Evolutionary conservation across 2,113 vertebrate species (phyloP), one percentile per base, ranked within the genome.

Genomic region (Megaceryle maxima): DNA sequence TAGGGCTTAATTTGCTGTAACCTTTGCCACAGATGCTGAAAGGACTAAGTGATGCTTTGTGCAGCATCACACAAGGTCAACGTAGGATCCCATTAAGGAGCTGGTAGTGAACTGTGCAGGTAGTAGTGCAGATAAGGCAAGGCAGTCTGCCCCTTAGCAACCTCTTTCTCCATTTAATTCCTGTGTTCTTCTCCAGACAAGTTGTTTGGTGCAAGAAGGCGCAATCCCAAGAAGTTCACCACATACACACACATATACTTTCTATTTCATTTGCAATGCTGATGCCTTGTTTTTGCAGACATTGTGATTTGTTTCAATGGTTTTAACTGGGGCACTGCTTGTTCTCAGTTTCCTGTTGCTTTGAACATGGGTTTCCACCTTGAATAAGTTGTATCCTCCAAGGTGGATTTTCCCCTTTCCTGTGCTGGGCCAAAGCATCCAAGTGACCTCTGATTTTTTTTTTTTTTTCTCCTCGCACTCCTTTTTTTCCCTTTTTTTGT

Each of bases 371-470:
- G 69, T 91, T 91, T 96, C 91, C 85, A 94, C 90, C 75, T 81
- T 6, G 11, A 87, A 72, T 93, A 90, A 73, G 46, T 73, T 95
- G 90, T 93, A 94, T 90, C 87, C 94, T 96, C 96, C 85, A 97
- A 96, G 95, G 96, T 97, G 87, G 94, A 97, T 97, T 98, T 98
- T 96, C 83, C 75, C 91, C 94, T 96, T 97, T 97, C 97, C 97
- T 97, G 97, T 97, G 86, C 87, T 91, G 84, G 70, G 92, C 96
- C 93, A 89, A 97, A 98, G 55, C 93, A 98, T 98, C 79, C 91
- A 96, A 96, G 62, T 96, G 95, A 98, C 97, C 97, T 97, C 97
- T 92, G 59, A 84, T 96, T 95, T 92, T 91, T 74, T 41, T 14
- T 95, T 93, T 92, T 90, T 70, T 41, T 10, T 33, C 48, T 39